Percentiles rank a stretch among this genome's conserved stretches.
phyloP scores from a whole-genome alignment of 2,888 invertebrate genomes.

The Alentia gelatinosa region DNA sequence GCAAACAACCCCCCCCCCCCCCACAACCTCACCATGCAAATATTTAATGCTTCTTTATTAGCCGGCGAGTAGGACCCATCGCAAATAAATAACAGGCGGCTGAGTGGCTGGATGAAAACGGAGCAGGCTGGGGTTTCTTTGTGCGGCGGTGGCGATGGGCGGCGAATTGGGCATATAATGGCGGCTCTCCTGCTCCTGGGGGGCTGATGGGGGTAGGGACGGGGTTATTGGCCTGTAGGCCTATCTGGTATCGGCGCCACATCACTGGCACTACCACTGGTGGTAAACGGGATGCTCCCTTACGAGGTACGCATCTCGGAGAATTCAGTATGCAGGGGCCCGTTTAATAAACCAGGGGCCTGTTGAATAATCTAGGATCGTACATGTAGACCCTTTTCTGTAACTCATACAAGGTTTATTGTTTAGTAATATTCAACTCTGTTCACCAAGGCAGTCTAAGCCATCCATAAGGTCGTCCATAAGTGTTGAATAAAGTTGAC shows the following conservation, averaged over 20 bases:
- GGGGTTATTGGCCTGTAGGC: background rate
- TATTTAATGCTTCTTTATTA: slow-evolving; percentile 33
- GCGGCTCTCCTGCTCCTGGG: background rate
- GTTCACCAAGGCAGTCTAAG: too few relatives aligned
- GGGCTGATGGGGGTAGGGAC: background rate
- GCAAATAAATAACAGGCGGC: background rate
- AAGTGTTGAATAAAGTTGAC: too few relatives aligned
- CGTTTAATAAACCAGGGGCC: too few relatives aligned
- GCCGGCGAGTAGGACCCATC: background rate
- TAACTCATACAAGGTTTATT: too few relatives aligned
- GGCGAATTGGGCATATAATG: background rate
- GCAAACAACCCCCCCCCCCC: background rate
- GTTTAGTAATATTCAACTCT: too few relatives aligned
- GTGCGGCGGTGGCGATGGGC: background rate
- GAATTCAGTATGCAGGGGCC: too few relatives aligned
- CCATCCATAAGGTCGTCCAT: too few relatives aligned
- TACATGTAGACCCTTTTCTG: too few relatives aligned
- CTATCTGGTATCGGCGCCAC: background rate
- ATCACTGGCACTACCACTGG: too few relatives aligned
- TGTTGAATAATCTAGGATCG: too few relatives aligned
- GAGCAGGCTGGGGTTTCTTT: background rate
- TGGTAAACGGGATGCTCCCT: too few relatives aligned
- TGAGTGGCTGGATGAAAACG: background rate
- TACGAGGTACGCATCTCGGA: too few relatives aligned
- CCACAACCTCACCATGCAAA: background rate